Evolutionary conservation across 2,113 vertebrate genomes (phyloP).

Genomic region (Catagonus wagneri): DNA sequence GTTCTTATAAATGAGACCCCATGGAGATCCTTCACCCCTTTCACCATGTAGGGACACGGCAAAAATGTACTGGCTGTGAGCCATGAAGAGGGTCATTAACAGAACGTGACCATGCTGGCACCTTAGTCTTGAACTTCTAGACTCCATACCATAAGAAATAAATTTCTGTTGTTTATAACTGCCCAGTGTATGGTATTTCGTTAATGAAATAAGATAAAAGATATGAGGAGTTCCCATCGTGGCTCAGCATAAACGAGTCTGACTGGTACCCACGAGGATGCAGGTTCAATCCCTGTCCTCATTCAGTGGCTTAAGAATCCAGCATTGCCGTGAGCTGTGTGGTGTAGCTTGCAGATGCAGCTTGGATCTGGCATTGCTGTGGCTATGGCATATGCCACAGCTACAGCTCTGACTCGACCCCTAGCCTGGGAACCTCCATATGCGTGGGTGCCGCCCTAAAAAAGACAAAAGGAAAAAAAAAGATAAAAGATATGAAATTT

Average conservation of each 20-base stretch:
- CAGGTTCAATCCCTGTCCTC: too few species aligned
- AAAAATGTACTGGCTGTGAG: not conserved
- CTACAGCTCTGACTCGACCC: too few species aligned
- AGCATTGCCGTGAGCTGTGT: too few species aligned
- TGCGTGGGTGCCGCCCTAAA: too few species aligned
- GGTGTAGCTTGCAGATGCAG: too few species aligned
- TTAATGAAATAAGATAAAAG: not conserved
- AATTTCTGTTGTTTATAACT: not conserved
- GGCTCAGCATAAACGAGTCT: too few species aligned
- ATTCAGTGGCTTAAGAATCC: too few species aligned
- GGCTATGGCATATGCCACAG: too few species aligned
- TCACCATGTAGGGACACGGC: not conserved
- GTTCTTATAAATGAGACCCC: not conserved
- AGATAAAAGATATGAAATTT: not conserved
- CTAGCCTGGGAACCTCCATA: too few species aligned
- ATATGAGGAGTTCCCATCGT: not conserved
- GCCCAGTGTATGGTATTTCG: not conserved
- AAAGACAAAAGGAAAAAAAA: too few species aligned
- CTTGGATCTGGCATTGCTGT: too few species aligned
- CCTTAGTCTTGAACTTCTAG: not conserved
- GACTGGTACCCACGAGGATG: too few species aligned
- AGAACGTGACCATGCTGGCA: not conserved
- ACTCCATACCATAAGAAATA: not conserved
- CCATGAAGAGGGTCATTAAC: not conserved
- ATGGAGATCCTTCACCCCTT: not conserved